Conservation (phyloP, 1,140 invertebrate genomes). For the Babylonia areolata region DNA sequence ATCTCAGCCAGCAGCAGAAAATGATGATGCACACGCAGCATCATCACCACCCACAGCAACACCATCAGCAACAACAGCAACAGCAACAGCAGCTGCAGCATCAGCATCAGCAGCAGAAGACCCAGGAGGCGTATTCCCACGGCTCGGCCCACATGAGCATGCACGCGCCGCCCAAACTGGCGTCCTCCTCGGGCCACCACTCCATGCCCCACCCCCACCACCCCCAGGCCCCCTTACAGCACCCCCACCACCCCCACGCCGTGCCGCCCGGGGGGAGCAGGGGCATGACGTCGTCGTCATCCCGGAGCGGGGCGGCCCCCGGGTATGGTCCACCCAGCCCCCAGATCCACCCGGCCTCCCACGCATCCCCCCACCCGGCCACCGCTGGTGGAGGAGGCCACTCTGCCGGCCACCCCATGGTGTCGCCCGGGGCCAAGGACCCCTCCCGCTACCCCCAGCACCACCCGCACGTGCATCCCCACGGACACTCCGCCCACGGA, state of each 20-base stretch:
- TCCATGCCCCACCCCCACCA: neutral
- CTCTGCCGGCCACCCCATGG: constrained; percentile 17
- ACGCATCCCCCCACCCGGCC: neutral
- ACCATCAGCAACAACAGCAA: neutral
- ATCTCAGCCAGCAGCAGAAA: constrained; percentile 20
- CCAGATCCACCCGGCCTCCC: constrained; percentile 9
- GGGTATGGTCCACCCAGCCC: neutral
- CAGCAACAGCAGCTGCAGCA: neutral
- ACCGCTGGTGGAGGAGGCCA: neutral
- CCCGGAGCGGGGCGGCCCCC: neutral
- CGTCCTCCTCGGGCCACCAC: neutral
- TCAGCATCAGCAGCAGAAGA: constrained; percentile 25
- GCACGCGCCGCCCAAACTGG: neutral
- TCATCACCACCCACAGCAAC: constrained; percentile 2
- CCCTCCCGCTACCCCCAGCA: neutral
- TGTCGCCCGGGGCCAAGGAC: constrained; percentile 14
- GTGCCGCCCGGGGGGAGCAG: neutral
- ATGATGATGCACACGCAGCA: constrained; percentile 37
- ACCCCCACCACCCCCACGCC: constrained; percentile 19
- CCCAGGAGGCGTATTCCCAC: neutral
- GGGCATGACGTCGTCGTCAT: neutral
- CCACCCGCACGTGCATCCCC: neutral
- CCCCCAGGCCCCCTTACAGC: neutral
- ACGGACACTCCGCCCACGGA: neutral
- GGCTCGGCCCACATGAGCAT: neutral